Percentiles rank a stretch among this genome's conserved stretches.
Evolutionary conservation across 2,888 invertebrate species (phyloP).

Genomic region (Linnaemya tessellans): DNA sequence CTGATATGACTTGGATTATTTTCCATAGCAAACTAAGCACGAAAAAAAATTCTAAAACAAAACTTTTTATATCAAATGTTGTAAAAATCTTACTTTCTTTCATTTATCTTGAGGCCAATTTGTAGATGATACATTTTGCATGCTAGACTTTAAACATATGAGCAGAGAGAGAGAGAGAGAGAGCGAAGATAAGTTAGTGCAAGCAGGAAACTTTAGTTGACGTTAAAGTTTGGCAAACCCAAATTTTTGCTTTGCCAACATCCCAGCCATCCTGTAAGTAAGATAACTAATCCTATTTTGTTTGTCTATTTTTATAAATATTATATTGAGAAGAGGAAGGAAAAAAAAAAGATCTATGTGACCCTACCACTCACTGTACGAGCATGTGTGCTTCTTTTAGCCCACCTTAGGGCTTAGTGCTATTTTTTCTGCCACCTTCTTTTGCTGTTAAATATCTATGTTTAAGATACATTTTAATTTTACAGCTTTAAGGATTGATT

Average conservation of each 20-base stretch:
- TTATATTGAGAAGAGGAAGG: not conserved
- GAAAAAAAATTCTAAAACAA: constrained; percentile 6
- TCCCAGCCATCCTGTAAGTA: constrained; percentile 31
- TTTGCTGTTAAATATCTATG: not conserved
- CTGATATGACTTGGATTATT: constrained; percentile 66
- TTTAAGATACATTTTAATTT: constrained; percentile 1
- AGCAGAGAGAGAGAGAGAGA: not conserved
- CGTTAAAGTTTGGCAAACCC: constrained; percentile 69
- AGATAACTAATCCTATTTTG: constrained; percentile 64
- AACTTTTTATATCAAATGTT: constrained; percentile 54
- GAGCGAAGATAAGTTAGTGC: constrained; percentile 5
- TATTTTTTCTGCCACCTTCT: not conserved
- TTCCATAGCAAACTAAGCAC: constrained; percentile 26
- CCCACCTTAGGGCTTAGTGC: constrained; percentile 24
- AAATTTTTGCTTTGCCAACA: constrained; percentile 48
- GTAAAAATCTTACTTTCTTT: constrained; percentile 57
- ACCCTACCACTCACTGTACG: not conserved
- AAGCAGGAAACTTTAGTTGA: constrained; percentile 67
- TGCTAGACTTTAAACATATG: constrained; percentile 19
- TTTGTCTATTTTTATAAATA: constrained; percentile 56
- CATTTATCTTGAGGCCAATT: constrained; percentile 65
- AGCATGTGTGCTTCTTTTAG: not conserved
- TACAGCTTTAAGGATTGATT: not conserved
- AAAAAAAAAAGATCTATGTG: not conserved
- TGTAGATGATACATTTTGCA: constrained; percentile 61